phyloP scores from a whole-genome alignment of 1,140 invertebrate genomes.

The Drosophila ohnishii region DNA sequence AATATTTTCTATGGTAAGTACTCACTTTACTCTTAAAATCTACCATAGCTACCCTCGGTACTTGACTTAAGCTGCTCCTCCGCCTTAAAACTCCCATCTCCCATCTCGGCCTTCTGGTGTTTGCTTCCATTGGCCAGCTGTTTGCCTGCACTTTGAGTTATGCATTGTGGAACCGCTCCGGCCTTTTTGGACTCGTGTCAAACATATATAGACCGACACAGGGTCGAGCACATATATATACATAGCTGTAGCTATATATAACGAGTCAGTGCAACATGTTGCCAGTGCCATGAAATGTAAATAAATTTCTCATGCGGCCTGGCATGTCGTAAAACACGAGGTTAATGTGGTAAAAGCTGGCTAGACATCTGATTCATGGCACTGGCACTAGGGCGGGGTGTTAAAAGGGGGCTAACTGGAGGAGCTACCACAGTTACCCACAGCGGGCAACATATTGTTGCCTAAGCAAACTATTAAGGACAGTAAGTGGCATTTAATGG shows the following conservation, averaged over 20 bases:
- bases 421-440: background rate
- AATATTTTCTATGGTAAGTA: background rate
- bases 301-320: slow-evolving; percentile 79
- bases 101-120: slow-evolving; percentile 12
- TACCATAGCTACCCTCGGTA: background rate
- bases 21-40: background rate
- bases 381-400: background rate
- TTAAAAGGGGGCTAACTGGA: background rate
- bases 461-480: slow-evolving; percentile 72
- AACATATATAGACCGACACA: slow-evolving; percentile 43
- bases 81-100: background rate
- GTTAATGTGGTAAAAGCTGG: slow-evolving; percentile 77
- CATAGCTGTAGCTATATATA: slow-evolving; percentile 17
- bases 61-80: background rate
- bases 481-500: slow-evolving; percentile 78
- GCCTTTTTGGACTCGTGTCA: slow-evolving; percentile 73
- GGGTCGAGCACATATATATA: background rate
- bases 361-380: slow-evolving; percentile 29
- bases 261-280: slow-evolving; percentile 73
- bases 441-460: slow-evolving; percentile 63
- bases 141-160: slow-evolving; percentile 78
- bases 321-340: slow-evolving; percentile 78
- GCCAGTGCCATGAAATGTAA: slow-evolving; percentile 76
- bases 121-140: slow-evolving; percentile 55
- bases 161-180: slow-evolving; percentile 64